Percentiles rank a stretch among this genome's conserved stretches.
Evolutionary conservation across 2,113 vertebrate genomes (phyloP).

Genomic region (Muntiacus muntjak): DNA sequence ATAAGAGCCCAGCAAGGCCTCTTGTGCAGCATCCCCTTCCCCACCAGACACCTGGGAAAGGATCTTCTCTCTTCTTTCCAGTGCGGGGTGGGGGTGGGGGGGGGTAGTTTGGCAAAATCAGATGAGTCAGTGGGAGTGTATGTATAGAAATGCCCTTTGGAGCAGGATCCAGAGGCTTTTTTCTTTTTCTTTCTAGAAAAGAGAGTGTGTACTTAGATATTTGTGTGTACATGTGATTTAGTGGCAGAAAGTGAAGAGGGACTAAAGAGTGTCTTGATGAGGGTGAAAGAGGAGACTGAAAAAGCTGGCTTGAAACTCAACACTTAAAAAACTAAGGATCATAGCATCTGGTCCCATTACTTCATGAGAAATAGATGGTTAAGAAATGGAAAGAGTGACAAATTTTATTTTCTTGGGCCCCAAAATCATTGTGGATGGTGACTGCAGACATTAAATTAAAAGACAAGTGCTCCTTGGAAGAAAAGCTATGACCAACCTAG

Average conservation of each 20-base stretch:
- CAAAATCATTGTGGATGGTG: neutral
- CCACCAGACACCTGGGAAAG: too few species aligned
- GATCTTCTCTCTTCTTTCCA: neutral
- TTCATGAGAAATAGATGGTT: neutral
- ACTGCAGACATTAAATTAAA: neutral
- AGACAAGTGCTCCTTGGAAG: neutral
- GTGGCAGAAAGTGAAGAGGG: neutral
- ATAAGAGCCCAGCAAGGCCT: neutral
- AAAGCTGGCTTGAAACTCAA: neutral
- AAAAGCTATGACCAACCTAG: neutral
- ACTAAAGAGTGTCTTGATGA: neutral
- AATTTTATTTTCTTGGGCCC: neutral
- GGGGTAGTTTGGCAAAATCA: too few species aligned
- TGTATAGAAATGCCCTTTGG: neutral
- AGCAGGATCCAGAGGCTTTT: neutral
- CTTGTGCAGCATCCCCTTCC: neutral
- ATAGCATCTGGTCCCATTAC: neutral
- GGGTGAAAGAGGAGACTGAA: neutral
- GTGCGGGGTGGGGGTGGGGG: accelerated
- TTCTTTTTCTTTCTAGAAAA: neutral
- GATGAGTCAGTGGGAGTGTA: neutral
- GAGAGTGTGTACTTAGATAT: too few species aligned
- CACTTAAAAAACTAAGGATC: neutral
- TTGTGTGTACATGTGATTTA: neutral
- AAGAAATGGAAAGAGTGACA: neutral